A percentile compares a stretch with the other conserved stretches of the same genome.
phyloP scores from a whole-genome alignment of 2,113 vertebrate genomes.

The Notiomystis cincta region DNA sequence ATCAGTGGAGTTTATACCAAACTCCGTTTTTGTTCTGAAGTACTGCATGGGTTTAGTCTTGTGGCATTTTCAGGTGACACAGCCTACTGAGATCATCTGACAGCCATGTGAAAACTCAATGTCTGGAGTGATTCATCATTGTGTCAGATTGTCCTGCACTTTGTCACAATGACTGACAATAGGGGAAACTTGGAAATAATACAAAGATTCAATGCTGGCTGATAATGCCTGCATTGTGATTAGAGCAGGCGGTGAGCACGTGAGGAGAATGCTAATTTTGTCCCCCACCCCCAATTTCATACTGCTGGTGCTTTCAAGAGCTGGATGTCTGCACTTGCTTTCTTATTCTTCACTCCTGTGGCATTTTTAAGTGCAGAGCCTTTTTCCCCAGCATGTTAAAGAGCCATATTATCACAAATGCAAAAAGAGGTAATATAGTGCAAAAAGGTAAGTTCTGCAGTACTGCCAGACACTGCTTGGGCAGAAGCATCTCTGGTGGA shows the following conservation, averaged over 20 bases:
- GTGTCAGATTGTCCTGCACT: constrained; percentile 90
- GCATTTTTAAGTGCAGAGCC: not conserved
- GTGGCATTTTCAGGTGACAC: constrained; percentile 83
- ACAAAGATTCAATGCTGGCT: constrained; percentile 79
- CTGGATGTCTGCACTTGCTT: not conserved
- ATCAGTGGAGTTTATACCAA: constrained; percentile 45
- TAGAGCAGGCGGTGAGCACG: constrained; percentile 67
- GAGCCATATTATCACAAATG: not conserved
- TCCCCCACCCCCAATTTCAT: constrained; percentile 6
- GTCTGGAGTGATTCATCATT: constrained; percentile 96
- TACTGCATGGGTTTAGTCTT: constrained; percentile 28
- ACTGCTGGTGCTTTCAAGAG: constrained; percentile 30
- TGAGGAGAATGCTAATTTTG: constrained; percentile 70
- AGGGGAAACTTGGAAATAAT: constrained; percentile 85
- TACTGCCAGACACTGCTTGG: rapidly evolving
- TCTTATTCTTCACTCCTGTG: constrained; percentile 25
- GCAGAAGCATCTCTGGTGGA: not conserved
- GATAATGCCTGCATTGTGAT: constrained; percentile 83
- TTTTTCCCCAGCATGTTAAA: not conserved
- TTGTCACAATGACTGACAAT: constrained; percentile 88
- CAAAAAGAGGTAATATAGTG: not conserved
- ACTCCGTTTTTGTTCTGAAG: constrained; percentile 39
- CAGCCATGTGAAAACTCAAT: constrained; percentile 86
- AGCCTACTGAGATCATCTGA: constrained; percentile 81
- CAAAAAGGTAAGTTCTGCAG: not conserved